A percentile compares a stretch with the other conserved stretches of the same genome.
Evolutionary conservation across 2,888 invertebrate species (phyloP).

Genomic region (Itoplectis maculator): DNA sequence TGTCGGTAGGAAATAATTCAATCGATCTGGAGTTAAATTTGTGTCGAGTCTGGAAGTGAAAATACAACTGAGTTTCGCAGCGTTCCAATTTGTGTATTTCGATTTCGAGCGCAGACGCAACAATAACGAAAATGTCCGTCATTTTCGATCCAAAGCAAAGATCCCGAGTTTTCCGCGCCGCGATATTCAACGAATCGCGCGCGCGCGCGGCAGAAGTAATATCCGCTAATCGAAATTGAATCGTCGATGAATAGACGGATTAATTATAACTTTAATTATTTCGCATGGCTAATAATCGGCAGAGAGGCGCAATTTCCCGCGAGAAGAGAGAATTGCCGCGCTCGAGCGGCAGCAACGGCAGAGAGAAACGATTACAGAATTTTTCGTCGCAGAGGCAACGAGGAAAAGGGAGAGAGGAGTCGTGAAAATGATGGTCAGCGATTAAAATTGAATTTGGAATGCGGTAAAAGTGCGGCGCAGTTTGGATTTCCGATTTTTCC

Average conservation of each 20-base stretch:
- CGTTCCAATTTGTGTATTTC: no score
- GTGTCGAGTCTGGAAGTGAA: not conserved
- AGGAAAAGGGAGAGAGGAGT: not conserved
- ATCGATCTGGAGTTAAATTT: conserved; percentile 27
- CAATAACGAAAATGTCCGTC: not conserved
- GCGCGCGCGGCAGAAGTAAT: not conserved
- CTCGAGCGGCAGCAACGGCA: not conserved
- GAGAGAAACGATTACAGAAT: conserved; percentile 1
- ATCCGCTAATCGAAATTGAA: conserved; percentile 26
- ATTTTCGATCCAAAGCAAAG: not conserved
- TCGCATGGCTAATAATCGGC: conserved; percentile 25
- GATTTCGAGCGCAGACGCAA: no score
- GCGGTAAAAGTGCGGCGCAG: conserved; percentile 22
- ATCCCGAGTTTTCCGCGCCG: not conserved
- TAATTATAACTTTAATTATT: conserved; percentile 32
- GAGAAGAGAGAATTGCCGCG: conserved; percentile 4
- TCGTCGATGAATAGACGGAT: conserved; percentile 15
- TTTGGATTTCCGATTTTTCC: conserved; percentile 32
- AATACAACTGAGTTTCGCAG: no score
- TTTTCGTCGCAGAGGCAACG: not conserved
- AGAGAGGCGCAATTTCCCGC: conserved; percentile 16
- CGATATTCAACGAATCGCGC: conserved; percentile 1
- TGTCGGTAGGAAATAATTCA: conserved; percentile 21
- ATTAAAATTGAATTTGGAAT: conserved; percentile 29
- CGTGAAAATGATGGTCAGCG: conserved; percentile 22